Percentiles rank a stretch among this genome's conserved stretches.
These are phyloP conservation scores for Ornithorhynchus anatinus DNA, from an alignment of 2,113 vertebrate species.

Conservation along the genomic window DNA sequence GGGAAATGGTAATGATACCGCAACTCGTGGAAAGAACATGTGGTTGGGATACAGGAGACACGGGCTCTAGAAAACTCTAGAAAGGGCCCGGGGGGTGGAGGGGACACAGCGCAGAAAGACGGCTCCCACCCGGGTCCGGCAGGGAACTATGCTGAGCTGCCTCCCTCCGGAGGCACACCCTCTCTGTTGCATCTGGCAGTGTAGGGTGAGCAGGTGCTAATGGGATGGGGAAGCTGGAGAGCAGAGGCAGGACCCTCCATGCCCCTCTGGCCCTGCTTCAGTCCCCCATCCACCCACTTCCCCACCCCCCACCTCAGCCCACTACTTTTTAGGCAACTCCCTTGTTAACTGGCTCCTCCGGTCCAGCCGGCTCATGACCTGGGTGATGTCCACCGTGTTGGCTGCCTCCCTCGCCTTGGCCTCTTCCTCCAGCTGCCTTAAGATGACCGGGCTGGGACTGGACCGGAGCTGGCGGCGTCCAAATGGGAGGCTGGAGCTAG, in stretches of 20 bases:
- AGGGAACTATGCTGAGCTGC: neutral
- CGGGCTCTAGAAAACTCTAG: too few species aligned
- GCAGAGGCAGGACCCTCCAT: too few species aligned
- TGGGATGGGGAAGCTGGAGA: too few species aligned
- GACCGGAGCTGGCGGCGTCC: constrained; percentile 85
- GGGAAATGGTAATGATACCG: too few species aligned
- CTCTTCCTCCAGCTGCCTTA: constrained; percentile 89
- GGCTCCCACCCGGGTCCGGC: neutral
- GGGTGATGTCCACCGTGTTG: constrained; percentile 91
- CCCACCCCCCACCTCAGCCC: too few species aligned
- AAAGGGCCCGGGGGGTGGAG: too few species aligned
- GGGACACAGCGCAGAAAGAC: too few species aligned
- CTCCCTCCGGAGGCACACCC: neutral
- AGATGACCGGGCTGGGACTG: constrained; percentile 89
- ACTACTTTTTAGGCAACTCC: constrained; percentile 54
- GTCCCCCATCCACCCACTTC: too few species aligned
- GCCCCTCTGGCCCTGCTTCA: too few species aligned
- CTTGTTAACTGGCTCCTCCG: constrained; percentile 81
- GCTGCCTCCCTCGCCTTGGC: constrained; percentile 86
- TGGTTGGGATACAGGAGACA: too few species aligned
- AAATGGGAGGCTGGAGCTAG: constrained; percentile 77
- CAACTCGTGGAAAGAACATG: too few species aligned
- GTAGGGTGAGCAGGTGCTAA: too few species aligned
- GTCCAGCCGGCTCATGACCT: constrained; percentile 99
- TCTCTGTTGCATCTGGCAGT: neutral